phyloP scores from a whole-genome alignment of 2,113 vertebrate genomes.

The Thunnus thynnus region DNA sequence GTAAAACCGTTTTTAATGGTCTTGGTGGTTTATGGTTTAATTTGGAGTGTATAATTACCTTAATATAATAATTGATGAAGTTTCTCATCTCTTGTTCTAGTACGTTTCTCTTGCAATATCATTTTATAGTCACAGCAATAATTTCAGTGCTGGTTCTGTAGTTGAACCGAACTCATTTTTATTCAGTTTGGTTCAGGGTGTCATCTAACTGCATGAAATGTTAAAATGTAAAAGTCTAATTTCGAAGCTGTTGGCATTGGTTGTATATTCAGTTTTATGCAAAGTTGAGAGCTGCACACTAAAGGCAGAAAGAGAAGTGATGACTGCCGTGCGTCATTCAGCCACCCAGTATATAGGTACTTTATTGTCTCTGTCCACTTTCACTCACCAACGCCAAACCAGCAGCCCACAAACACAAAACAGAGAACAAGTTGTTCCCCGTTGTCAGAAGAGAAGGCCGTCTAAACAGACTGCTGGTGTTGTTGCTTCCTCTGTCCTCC shows the following conservation, averaged over 20 bases:
- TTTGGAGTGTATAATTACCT: neutral
- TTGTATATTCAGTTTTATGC: neutral
- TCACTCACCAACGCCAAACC: constrained; percentile 59
- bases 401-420: constrained; percentile 64
- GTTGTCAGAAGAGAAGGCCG: constrained; percentile 29
- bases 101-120: too few relatives aligned
- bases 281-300: neutral
- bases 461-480: constrained; percentile 43
- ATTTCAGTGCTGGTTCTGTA: neutral
- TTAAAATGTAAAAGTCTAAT: neutral
- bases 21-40: neutral
- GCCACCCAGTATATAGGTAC: constrained; percentile 52
- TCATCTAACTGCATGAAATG: neutral
- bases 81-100: too few relatives aligned
- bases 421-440: constrained; percentile 70
- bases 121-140: neutral
- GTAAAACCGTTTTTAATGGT: neutral
- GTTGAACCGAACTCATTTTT: neutral
- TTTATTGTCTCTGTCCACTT: constrained; percentile 64
- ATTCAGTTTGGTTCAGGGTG: neutral
- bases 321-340: constrained; percentile 51
- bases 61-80: neutral
- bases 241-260: neutral
- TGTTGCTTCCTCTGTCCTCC: constrained; percentile 46
- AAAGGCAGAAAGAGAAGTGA: neutral